phyloP scores from a whole-genome alignment of 2,113 vertebrate genomes.

The Podarcis raffonei region DNA sequence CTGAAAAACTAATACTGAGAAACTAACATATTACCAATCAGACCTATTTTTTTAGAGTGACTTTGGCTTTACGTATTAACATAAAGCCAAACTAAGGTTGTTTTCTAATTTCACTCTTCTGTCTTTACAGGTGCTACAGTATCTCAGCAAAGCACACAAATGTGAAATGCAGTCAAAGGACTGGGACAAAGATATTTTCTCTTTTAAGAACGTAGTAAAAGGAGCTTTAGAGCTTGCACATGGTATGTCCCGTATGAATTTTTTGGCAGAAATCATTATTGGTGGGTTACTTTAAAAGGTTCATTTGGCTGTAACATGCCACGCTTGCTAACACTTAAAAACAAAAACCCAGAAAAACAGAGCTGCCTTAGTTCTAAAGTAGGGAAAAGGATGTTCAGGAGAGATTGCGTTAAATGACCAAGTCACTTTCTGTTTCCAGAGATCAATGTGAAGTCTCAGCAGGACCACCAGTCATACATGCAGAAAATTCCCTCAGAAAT shows the following conservation, averaged over 20 bases:
- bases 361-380: no score
- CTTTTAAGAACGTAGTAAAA: slow-evolving; percentile 86
- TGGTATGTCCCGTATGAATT: slow-evolving; percentile 76
- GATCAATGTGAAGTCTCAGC: no score
- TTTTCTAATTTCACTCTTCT: slow-evolving; percentile 36
- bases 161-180: slow-evolving; percentile 85
- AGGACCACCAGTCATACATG: no score
- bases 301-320: neutral
- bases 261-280: neutral
- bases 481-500: no score
- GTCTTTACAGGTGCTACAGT: slow-evolving; percentile 86
- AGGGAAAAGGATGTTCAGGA: no score
- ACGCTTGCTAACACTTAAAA: neutral
- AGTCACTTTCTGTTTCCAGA: no score
- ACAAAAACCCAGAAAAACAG: no score
- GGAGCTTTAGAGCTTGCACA: slow-evolving; percentile 83
- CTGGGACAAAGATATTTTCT: slow-evolving; percentile 87
- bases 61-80: neutral
- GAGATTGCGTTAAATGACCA: no score
- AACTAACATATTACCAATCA: slow-evolving; percentile 34
- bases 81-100: slow-evolving; percentile 15
- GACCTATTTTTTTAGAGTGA: neutral
- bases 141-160: slow-evolving; percentile 90
- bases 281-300: slow-evolving; percentile 23
- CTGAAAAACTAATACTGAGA: neutral